Evolutionary conservation across 2,113 vertebrate species (phyloP), one percentile per base, ranked within the genome.

Genomic region (Cavia aperea): DNA sequence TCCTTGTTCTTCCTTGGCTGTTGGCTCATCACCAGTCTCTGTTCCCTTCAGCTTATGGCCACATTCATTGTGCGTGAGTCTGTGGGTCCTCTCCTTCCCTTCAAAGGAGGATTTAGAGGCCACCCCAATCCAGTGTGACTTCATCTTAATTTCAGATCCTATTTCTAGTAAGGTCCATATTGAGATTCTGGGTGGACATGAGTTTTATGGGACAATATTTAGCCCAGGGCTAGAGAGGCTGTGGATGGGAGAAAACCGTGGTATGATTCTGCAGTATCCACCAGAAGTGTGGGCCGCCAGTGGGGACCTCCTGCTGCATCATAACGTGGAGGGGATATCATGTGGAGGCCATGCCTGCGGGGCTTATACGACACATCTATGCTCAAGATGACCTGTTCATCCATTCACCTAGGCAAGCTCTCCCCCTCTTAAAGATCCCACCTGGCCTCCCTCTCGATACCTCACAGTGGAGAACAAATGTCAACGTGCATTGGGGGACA

Each of bases 41-140:
- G 23, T 11, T 23, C 33, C 56, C 12, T 2, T 11, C 36, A 7
- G 46, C 49, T 2, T 5, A 5, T 0, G 23, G 29, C 36, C 60
- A 29, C 19, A 21, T 10, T 13, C 66, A 49, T 6, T 4, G 26
- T 39, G 54, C 23, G 24, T 24, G 58, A 65, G 62, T 72, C 26
- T 51, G n/a, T 18, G 51, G 1, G 72, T 70, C 36, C 15, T 56
- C 83, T n/a, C 39, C 49, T 81, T 62, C 63, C 12, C 70, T 72
- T 49, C 46, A 2, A 36, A 78, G 68, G 46, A 56, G 33, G 49
- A 39, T 36, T 60, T 46, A 31, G 36, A 12, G 26, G 26, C 81
- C 54, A 43, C n/a, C 73, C 23, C 10, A 49, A 39, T 51, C 75
- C 10, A 39, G 2, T 26, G 19, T 16, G 79, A 26, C 12, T 49